Evolutionary conservation across 2,797 vertebrate species (phyloP), one percentile per base, ranked within the genome.

Genomic region (Gobio occitaniae): DNA sequence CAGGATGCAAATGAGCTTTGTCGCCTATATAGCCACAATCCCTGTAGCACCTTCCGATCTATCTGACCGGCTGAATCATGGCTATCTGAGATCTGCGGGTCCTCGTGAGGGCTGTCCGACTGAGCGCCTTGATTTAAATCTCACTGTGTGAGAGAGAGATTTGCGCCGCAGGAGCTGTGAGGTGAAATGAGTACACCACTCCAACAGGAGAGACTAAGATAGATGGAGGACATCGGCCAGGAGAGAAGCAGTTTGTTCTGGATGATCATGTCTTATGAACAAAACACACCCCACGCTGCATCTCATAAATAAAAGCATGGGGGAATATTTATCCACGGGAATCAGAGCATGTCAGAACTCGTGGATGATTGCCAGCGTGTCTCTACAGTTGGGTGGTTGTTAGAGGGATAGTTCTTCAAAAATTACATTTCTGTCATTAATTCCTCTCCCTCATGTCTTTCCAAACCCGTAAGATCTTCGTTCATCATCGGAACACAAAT

Each of bases 81-180:
- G 41, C 77, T 63, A 29, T 56, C 66, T 6, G 8, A 56, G 77
- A 16, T 59, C 17, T 36, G 63, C 5, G 32, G 36, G 48, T 56
- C 32, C 79, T 44, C 19, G 8, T 41, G 66, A 70, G 79, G 65
- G 21, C 66, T 19, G 21, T 15, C 76, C n/a, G 56, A 78, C 76
- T 63, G 3, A 48, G 16, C 76, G 6, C 56, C 56, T 50, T 82
- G 86, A 66, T 74, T 82, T 36, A 78, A 87, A 74, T 72, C 44
- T 36, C 5, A 0, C 17, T 56, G 41, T 68, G 65, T 6, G 47
- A 70, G 17, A 87, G 17, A 87, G 41, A 78, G 56, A 19, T n/a
- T 59, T 68, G 36, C 10, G 65, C 65, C 52, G n/a, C 25, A 15
- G 72, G 82, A 77, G 61, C 48, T 79, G 48, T 68, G 44, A 81